Percentiles rank a stretch among this genome's conserved stretches.
These are phyloP conservation scores for Pterois miles DNA, from an alignment of 2,797 vertebrate species.

Conservation along the genomic window DNA sequence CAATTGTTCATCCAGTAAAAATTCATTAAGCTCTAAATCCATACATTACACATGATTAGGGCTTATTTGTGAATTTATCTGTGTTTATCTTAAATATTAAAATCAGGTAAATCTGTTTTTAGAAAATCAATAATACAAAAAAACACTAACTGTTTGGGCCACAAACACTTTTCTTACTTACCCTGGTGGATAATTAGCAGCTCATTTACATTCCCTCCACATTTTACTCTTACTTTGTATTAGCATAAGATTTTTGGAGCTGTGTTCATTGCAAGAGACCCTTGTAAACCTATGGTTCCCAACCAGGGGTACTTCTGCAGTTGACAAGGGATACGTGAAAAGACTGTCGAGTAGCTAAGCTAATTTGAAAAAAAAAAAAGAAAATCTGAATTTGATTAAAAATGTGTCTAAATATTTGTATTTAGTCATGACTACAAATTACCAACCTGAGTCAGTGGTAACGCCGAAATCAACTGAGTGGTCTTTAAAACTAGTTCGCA, in stretches of 20 bases:
- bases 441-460: not conserved
- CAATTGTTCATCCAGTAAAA: not conserved
- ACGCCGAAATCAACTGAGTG: not conserved
- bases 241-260: not conserved
- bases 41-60: conserved; percentile 4
- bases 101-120: not conserved
- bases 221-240: conserved; percentile 3
- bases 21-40: not conserved
- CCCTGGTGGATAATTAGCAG: conserved; percentile 31
- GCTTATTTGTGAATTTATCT: not conserved
- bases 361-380: not conserved
- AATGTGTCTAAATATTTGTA: not conserved
- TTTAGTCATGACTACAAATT: not conserved
- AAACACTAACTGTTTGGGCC: not conserved
- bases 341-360: not conserved
- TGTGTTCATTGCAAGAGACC: not conserved
- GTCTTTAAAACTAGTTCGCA: not conserved
- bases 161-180: not conserved
- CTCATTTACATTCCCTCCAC: conserved; percentile 21
- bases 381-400: not conserved
- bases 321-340: not conserved
- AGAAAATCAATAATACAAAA: not conserved
- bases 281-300: not conserved
- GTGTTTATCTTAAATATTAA: conserved; percentile 2
- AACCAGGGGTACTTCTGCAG: not conserved